Percentiles rank a stretch among this genome's conserved stretches.
phyloP scores from a whole-genome alignment of 2,797 vertebrate species.

The Gallinago stenura region DNA sequence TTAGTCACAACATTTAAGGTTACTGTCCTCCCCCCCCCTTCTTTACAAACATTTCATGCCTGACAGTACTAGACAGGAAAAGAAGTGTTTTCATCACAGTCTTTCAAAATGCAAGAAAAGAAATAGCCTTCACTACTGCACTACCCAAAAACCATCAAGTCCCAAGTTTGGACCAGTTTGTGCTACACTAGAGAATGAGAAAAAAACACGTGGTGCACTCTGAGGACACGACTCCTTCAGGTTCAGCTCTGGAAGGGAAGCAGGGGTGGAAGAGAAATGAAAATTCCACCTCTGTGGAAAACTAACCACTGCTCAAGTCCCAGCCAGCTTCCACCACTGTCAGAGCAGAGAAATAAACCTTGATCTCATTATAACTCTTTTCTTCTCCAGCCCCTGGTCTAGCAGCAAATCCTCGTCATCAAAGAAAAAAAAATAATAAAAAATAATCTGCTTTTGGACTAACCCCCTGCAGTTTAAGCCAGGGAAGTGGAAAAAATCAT shows the following conservation, averaged over 20 bases:
- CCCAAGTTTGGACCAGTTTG: not conserved
- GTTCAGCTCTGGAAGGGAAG: not conserved
- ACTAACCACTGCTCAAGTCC: not conserved
- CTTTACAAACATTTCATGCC: not conserved
- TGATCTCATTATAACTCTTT: not conserved
- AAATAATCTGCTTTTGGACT: not conserved
- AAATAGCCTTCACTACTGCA: not conserved
- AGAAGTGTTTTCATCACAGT: not conserved
- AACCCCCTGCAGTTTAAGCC: not conserved
- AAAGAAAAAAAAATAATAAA: not conserved
- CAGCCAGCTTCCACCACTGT: not conserved
- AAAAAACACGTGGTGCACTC: not conserved
- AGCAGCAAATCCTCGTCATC: not conserved
- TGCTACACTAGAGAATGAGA: not conserved
- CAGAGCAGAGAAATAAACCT: not conserved
- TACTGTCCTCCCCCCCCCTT: not conserved
- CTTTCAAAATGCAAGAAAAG: not conserved
- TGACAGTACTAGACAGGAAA: not conserved
- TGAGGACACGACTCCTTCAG: not conserved
- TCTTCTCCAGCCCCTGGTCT: not conserved
- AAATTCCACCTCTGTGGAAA: not conserved
- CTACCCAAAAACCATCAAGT: not conserved
- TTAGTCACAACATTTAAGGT: not conserved
- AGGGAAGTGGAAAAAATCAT: slow-evolving; percentile 53
- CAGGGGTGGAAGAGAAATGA: not conserved